Conservation (phyloP, 2,888 invertebrate species). For the Hyles lineata region DNA sequence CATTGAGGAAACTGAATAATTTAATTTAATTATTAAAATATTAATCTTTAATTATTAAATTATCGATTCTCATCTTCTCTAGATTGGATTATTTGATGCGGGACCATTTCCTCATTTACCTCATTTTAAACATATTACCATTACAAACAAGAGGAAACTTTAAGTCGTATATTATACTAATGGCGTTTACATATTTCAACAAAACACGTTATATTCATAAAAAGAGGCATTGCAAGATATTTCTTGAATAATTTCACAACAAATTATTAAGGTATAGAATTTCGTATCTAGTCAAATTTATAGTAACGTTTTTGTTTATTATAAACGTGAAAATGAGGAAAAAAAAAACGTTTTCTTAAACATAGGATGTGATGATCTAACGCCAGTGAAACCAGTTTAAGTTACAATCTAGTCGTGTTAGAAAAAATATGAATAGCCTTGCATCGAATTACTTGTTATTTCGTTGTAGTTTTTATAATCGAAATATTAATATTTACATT, state of each 20-base stretch:
- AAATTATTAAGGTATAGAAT: not conserved
- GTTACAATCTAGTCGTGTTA: not conserved
- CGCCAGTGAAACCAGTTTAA: not conserved
- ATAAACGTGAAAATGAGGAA: conserved; percentile 16
- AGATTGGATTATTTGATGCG: too few relatives aligned
- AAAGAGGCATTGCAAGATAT: not conserved
- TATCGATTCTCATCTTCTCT: too few relatives aligned
- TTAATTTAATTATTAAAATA: too few relatives aligned
- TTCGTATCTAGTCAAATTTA: not conserved
- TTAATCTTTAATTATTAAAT: too few relatives aligned
- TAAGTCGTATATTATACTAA: conserved; percentile 9
- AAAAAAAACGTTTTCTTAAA: not conserved
- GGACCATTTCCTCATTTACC: too few relatives aligned
- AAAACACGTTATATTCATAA: not conserved
- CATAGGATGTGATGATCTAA: conserved; percentile 2
- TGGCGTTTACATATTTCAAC: not conserved
- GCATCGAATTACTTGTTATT: not conserved
- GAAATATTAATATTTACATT: not conserved
- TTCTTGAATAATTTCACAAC: not conserved
- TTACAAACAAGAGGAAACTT: not conserved
- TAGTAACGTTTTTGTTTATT: not conserved
- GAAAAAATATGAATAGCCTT: conserved; percentile 1
- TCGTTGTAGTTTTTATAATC: not conserved
- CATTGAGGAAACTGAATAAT: too few relatives aligned
- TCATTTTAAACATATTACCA: too few relatives aligned